Evolutionary conservation across 2,113 vertebrate species (phyloP), one percentile per base, ranked within the genome.

Genomic region (Aphelocoma coerulescens): DNA sequence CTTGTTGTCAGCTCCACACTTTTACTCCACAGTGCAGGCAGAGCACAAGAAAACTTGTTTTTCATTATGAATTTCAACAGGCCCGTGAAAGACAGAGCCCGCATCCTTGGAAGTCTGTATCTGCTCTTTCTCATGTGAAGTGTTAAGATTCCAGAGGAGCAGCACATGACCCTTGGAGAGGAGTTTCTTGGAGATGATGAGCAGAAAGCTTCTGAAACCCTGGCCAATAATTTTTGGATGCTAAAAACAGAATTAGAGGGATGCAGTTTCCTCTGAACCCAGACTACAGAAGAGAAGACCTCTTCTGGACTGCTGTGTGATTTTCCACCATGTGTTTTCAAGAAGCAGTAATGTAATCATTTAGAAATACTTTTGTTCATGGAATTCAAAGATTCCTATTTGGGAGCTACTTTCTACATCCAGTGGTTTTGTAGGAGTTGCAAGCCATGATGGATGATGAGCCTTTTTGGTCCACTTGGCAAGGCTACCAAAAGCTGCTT

Each of bases 261-360:
- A 61, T 63, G 51, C 28, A 54, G 59, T 11, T 46, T 83, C 63
- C 75, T 58, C 86, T 39, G 67, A 72, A 71, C 51, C 67, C 30
- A 44, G 63, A 49, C 63, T 58, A 58, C 20, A 71, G 65, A 85
- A 76, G 37, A 88, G 44, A 91, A 84, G 91, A 91, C 66, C 76
- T 88, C 91, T 46, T 72, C 79, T 84, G 89, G 88, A 63, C 68
- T 27, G 83, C 79, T 69, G 28, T 1, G 2, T 75, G 86, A 89
- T 91, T 91, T 96, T 96, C 93, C 81, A 94, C 87, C 69, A 61
- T 77, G 82, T 93, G 93, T 96, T 96, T 75, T 94, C 82, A 95
- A 94, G 74, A 93, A 89, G 77, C 85, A 85, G 35, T 59, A 93
- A 89, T 73, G 78, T 73, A 95, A 94, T 87, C 52, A 88, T 82